Base-by-base conservation (phyloP, 2,888 invertebrate genomes). In the Cephalotes varians region DNA sequence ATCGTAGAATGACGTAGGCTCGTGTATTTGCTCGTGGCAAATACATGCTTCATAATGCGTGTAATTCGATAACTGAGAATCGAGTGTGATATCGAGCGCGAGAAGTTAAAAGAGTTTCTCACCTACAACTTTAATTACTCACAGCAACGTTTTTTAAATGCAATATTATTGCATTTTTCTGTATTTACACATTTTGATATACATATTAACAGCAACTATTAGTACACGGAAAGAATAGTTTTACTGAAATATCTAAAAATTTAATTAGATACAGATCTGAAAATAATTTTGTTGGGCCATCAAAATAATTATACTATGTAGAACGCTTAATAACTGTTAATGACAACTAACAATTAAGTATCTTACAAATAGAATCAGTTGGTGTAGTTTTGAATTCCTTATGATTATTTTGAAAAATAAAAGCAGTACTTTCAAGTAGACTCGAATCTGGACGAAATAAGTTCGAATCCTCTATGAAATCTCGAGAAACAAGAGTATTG, bases 31-130 rank as follows among this genome's bases (percentile, higher is more conserved):
- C 21, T 56, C 69, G 44, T 12, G 28, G 40, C 77, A 44, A 67
- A 56, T 67, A 37, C 44, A 21, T n/a, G 54, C 44, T 56, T 56
- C 54, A 34, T 69, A 69, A 77, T 25, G 69, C 77, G 44, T 69
- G 77, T 69, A 77, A 69, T 77, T 67, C 69, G 54, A 69, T 77
- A 77, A 69, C 31, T 77, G 67, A 1, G 21, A 67, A 69, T 69
- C 49, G 21, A 73, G 21, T 15, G 21, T 31, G 21, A 60, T 73
- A 73, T 10, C 69, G 54, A 58, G 21, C 9, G 56, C 37, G 69
- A 54, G 21, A 51, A 18, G 54, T 37, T 15, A 40, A 40, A 77
- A 54, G 31, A 67, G 40, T 77, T 56, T 54, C n/a, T n/a, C 40
- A 56, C 40, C 10, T 69, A 54, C 54, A 56, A 69, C 9, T 77